Conservation (phyloP, 2,888 invertebrate species). For the Drosophila parthenogenetica region DNA sequence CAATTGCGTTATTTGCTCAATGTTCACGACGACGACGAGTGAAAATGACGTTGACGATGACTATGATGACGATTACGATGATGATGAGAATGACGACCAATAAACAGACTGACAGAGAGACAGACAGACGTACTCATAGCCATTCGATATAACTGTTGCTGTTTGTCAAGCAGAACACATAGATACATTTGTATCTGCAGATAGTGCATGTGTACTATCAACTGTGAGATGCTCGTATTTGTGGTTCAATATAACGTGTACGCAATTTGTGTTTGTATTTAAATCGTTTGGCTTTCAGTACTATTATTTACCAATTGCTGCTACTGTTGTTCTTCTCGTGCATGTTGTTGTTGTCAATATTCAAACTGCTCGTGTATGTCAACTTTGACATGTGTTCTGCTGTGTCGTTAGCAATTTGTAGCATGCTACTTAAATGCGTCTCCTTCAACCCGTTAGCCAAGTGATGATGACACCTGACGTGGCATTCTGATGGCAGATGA, state of each 20-base stretch:
- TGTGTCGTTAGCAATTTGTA: slow-evolving; percentile 52
- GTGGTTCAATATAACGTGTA: slow-evolving; percentile 21
- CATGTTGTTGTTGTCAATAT: slow-evolving; percentile 23
- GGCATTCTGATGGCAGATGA: slow-evolving; percentile 21
- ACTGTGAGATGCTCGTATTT: slow-evolving; percentile 19
- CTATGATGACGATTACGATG: slow-evolving; percentile 15
- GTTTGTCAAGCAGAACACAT: slow-evolving; percentile 28
- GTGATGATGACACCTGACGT: slow-evolving; percentile 56
- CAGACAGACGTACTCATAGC: not conserved
- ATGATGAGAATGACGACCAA: slow-evolving; percentile 46
- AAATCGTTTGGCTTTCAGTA: slow-evolving; percentile 52
- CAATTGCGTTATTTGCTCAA: slow-evolving; percentile 72
- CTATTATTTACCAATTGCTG: slow-evolving; percentile 15
- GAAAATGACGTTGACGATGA: slow-evolving; percentile 30
- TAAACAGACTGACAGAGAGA: slow-evolving; percentile 37
- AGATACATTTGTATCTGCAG: slow-evolving; percentile 41
- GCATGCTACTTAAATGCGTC: slow-evolving; percentile 64
- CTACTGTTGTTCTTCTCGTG: slow-evolving; percentile 18
- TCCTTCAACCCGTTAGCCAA: slow-evolving; percentile 30
- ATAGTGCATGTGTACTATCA: slow-evolving; percentile 1
- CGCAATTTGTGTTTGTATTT: slow-evolving; percentile 55
- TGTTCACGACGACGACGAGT: slow-evolving; percentile 46
- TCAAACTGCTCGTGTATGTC: slow-evolving; percentile 43
- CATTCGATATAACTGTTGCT: slow-evolving; percentile 13
- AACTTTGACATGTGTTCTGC: slow-evolving; percentile 70